Evolutionary conservation across 2,888 invertebrate species (phyloP).

Genomic region (Drosophila demipolita): DNA sequence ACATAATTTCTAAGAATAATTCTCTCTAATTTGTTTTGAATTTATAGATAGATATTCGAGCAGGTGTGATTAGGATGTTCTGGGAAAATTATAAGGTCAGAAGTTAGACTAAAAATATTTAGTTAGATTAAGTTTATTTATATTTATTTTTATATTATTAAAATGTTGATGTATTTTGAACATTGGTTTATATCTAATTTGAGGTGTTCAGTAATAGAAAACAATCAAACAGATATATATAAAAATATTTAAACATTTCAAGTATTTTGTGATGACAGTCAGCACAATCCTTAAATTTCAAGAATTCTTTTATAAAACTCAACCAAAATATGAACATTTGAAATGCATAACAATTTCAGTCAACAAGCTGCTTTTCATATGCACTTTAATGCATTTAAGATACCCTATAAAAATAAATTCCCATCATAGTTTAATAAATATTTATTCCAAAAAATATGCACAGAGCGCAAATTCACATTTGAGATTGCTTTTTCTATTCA

Average conservation of each 20-base stretch:
- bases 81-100: neutral
- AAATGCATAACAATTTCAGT: neutral
- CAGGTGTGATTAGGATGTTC: neutral
- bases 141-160: neutral
- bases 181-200: neutral
- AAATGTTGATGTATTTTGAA: no score
- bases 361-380: neutral
- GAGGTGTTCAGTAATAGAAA: neutral
- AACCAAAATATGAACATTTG: neutral
- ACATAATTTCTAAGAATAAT: neutral
- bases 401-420: neutral
- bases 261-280: neutral
- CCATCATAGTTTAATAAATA: conserved; percentile 2
- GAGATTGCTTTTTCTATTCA: conserved; percentile 1
- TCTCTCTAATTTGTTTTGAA: neutral
- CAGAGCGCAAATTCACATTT: neutral
- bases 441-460: neutral
- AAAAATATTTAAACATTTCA: neutral
- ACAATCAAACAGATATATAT: neutral
- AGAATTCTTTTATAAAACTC: neutral
- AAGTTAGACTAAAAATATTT: neutral
- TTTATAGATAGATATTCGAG: neutral
- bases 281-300: neutral
- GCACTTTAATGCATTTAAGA: neutral
- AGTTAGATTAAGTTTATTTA: neutral